These are phyloP conservation scores for Petrocephalus sullivani DNA, from an alignment of 2,797 vertebrate genomes.

Conservation along the genomic window DNA sequence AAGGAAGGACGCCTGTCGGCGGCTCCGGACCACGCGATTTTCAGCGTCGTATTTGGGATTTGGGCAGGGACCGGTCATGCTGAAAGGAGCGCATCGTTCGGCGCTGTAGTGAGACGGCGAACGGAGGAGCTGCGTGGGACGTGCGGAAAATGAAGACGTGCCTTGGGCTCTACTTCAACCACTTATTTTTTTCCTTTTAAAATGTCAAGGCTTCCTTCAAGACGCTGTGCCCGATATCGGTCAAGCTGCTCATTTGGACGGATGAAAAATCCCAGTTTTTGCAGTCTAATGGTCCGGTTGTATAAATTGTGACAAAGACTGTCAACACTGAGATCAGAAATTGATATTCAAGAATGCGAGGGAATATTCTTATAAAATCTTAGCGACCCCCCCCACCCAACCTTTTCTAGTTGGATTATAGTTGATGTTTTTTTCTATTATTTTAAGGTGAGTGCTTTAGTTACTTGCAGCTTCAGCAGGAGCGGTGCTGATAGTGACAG, in stretches of 20 bases:
- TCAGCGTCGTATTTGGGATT: conserved; percentile 35
- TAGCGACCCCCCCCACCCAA: conserved; percentile 48
- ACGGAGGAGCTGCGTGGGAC: conserved; percentile 39
- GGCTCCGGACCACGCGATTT: conserved; percentile 17
- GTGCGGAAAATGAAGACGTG: conserved; percentile 42
- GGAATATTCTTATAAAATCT: conserved; percentile 61
- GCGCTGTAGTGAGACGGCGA: conserved; percentile 35
- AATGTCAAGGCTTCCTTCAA: conserved; percentile 57
- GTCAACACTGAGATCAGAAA: conserved; percentile 66
- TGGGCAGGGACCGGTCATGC: conserved; percentile 40
- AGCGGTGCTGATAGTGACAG: conserved; percentile 61
- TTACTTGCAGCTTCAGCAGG: conserved; percentile 46
- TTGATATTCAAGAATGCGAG: conserved; percentile 57
- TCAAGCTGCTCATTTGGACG: conserved; percentile 59
- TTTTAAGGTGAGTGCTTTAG: conserved; percentile 48
- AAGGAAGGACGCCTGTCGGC: conserved; percentile 30
- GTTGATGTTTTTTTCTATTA: background rate
- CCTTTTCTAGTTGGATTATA: conserved; percentile 12
- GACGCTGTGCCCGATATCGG: conserved; percentile 49
- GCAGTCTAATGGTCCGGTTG: conserved; percentile 66
- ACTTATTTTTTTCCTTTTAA: conserved; percentile 42
- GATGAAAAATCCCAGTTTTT: conserved; percentile 61
- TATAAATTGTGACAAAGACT: conserved; percentile 71
- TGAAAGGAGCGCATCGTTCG: conserved; percentile 28
- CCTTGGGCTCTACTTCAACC: conserved; percentile 47